Evolutionary conservation across 2,797 vertebrate species (phyloP).

Genomic region (Sebastes aleutianus): DNA sequence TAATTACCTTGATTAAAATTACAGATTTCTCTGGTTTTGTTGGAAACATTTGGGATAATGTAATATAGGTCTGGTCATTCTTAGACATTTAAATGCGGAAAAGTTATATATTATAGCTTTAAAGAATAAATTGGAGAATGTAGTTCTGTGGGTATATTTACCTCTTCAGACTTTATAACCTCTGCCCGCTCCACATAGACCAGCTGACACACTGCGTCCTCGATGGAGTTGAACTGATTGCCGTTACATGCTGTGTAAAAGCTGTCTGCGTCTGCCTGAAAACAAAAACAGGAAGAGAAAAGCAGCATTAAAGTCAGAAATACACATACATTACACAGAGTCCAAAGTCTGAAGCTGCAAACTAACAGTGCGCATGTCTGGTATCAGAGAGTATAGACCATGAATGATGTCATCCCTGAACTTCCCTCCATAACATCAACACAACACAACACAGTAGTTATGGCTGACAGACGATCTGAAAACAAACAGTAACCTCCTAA

Average conservation of each 20-base stretch:
- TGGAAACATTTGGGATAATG: background rate
- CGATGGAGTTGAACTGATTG: slow-evolving; percentile 96
- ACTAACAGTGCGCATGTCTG: background rate
- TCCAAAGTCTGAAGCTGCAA: background rate
- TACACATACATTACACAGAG: background rate
- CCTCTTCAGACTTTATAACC: slow-evolving; percentile 94
- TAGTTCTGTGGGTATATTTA: slow-evolving; percentile 32
- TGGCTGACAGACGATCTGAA: background rate
- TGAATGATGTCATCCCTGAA: background rate
- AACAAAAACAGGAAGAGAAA: background rate
- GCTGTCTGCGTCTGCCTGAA: slow-evolving; percentile 92
- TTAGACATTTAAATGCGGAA: background rate
- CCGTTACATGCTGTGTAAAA: slow-evolving; percentile 95
- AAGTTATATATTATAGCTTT: background rate
- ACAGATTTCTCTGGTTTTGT: background rate
- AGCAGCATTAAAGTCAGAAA: background rate
- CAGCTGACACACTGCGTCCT: slow-evolving; percentile 96
- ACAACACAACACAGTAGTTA: background rate
- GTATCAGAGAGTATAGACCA: background rate
- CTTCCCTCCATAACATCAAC: background rate
- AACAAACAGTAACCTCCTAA: background rate
- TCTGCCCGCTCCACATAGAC: slow-evolving; percentile 97
- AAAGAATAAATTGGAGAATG: background rate
- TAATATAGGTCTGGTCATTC: background rate
- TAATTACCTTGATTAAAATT: background rate